Evolutionary conservation across 1,140 invertebrate genomes (phyloP).

Genomic region (Cyrtorhinus lividipennis): DNA sequence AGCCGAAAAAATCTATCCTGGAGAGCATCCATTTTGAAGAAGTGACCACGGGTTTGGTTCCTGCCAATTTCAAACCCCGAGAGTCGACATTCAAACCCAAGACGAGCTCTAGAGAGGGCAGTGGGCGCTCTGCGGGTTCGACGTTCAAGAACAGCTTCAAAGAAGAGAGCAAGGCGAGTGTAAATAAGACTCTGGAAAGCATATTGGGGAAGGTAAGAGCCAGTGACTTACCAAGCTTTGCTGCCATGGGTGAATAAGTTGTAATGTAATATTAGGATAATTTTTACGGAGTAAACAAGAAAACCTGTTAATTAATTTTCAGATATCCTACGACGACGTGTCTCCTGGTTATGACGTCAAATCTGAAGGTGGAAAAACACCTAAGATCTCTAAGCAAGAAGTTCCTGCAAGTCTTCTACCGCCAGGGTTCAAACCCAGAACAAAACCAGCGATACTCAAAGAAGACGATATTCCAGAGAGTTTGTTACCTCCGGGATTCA

Average conservation of each 20-base stretch:
- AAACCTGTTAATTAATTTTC: too few relatives aligned
- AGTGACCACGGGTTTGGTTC: slow-evolving; percentile 39
- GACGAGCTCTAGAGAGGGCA: slow-evolving; percentile 23
- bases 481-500: slow-evolving; percentile 39
- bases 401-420: slow-evolving; percentile 26
- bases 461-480: slow-evolving; percentile 23
- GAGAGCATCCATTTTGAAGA: slow-evolving; percentile 46
- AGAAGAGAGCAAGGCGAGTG: slow-evolving; percentile 30
- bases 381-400: slow-evolving; percentile 19
- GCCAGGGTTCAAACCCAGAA: slow-evolving; percentile 25
- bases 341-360: slow-evolving; percentile 27
- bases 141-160: slow-evolving; percentile 31
- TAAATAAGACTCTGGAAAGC: background rate
- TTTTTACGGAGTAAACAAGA: too few relatives aligned
- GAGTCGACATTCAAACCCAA: slow-evolving; percentile 34
- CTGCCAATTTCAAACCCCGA: slow-evolving; percentile 38
- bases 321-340: slow-evolving; percentile 29
- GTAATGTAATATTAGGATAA: too few relatives aligned
- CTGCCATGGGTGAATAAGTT: too few relatives aligned
- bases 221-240: too few relatives aligned
- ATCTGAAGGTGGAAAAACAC: slow-evolving; percentile 7
- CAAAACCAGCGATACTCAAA: slow-evolving; percentile 8
- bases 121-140: slow-evolving; percentile 20
- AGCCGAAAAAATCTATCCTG: slow-evolving; percentile 32
- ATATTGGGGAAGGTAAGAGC: slow-evolving; percentile 18